Percentiles rank a stretch among this genome's conserved stretches.
Conservation (phyloP, 2,888 invertebrate genomes). For the Cheilosia pagana region DNA sequence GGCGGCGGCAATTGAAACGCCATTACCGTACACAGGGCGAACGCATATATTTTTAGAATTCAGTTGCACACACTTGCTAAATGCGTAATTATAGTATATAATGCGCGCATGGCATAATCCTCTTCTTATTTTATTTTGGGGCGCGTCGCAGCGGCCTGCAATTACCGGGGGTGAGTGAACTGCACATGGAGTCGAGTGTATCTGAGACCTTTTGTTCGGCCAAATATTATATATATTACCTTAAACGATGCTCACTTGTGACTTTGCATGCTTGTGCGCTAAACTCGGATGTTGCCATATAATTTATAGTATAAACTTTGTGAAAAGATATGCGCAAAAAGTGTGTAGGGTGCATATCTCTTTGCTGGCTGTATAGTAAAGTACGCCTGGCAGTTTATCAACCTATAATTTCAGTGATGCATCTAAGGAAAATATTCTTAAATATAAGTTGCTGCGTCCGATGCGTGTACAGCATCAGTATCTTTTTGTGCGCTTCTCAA, state of each 20-base stretch:
- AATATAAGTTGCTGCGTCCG: constrained; percentile 21
- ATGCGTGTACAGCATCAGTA: constrained; percentile 69
- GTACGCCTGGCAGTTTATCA: constrained; percentile 70
- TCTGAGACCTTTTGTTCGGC: constrained; percentile 40
- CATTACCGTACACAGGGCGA: constrained; percentile 42
- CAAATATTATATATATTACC: constrained; percentile 73
- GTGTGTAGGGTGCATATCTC: constrained; percentile 3
- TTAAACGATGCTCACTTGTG: constrained; percentile 67
- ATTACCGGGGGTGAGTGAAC: constrained; percentile 68
- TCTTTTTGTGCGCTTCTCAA: constrained; percentile 59
- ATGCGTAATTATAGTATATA: constrained; percentile 66
- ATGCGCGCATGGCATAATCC: constrained; percentile 15
- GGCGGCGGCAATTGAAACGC: constrained; percentile 64
- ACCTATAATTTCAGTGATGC: constrained; percentile 71
- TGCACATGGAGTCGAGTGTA: constrained; percentile 5
- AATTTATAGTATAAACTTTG: constrained; percentile 59
- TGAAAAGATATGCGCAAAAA: constrained; percentile 31
- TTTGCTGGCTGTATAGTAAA: constrained; percentile 36
- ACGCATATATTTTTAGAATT: constrained; percentile 65
- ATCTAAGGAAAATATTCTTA: constrained; percentile 53
- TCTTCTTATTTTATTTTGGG: constrained; percentile 42
- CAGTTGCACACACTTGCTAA: constrained; percentile 74
- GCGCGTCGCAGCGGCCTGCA: constrained; percentile 44
- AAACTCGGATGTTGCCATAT: constrained; percentile 43
- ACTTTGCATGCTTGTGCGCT: constrained; percentile 60